Evolutionary conservation across 2,888 invertebrate genomes (phyloP), one percentile per base, ranked within the genome.

Genomic region (Diloba caeruleocephala): DNA sequence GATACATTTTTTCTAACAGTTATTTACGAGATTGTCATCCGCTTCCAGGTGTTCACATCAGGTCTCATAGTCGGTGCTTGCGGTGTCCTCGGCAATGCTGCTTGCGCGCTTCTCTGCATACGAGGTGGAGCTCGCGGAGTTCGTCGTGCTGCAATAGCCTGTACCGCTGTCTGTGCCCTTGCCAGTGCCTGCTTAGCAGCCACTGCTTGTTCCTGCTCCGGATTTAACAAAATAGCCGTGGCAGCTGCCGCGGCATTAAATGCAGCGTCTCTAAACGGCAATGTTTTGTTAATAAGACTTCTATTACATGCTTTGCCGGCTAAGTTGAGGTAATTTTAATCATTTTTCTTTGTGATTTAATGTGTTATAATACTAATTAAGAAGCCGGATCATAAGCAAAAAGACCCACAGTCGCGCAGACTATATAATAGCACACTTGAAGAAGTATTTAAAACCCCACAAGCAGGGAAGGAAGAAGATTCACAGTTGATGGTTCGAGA

Each of bases 191-290:
- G 79, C 15, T 78, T 92, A 1, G 91, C 92, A 0, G 87, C 88
- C 0, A 85, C 84, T 34, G 92, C 88, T 0, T 92, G 92, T 61
- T 79, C 85, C 0, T 92, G 92, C 61, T 72, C 83, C 0, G 64
- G 72, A 0, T 81, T 83, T 1, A 84, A 81, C 21, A 83, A 79
- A 53, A 63, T 84, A 7, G 91, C 90, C 0, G 92, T 92, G 0
- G 91, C 90, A 0, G 89, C 92, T 0, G 92, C 90, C 0, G 90
- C 92, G 9, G 88, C 85, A 9, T 55, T 93, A 0, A 92, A 89
- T 29, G 92, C 92, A 0, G 92, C 92, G 0, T 92, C 92, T 0
- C 52, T 92, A 1, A 93, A 92, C 5, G 92, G 92, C 1, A 93
- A 93, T 46, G 92, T 93, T 6, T 64, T 93, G 53, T 64, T 93